These are phyloP conservation scores for Entomobrya proxima DNA, from an alignment of 2,888 invertebrate genomes.

Conservation along the genomic window DNA sequence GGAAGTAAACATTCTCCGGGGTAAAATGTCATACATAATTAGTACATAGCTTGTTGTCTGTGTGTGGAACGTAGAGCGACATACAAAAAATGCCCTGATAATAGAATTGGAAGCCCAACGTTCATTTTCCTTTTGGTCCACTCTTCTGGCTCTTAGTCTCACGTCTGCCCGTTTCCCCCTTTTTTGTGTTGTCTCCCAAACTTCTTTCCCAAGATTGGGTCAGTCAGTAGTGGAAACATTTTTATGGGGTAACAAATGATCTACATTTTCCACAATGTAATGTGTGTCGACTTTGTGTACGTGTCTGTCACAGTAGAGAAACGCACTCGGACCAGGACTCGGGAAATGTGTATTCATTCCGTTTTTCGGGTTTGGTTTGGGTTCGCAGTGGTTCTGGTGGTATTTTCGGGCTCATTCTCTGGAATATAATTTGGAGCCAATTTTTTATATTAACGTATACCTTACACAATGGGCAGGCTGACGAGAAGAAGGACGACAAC, in stretches of 20 bases:
- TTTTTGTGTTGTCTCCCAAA: background rate
- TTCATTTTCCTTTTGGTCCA: background rate
- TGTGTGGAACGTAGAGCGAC: too few relatives aligned
- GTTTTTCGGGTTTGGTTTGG: too few relatives aligned
- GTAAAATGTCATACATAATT: constrained; percentile 11
- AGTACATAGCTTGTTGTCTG: background rate
- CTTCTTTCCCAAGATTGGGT: constrained; percentile 20
- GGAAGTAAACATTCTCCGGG: background rate
- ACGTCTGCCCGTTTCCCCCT: background rate
- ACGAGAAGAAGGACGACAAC: too few relatives aligned
- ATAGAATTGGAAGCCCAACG: background rate
- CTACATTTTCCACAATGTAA: background rate
- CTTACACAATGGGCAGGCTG: too few relatives aligned
- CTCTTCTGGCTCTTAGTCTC: background rate
- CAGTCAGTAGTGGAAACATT: background rate
- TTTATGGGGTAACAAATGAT: constrained; percentile 3
- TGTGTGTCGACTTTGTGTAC: background rate
- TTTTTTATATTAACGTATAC: too few relatives aligned
- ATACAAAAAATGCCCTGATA: background rate
- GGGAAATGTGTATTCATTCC: background rate
- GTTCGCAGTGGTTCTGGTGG: too few relatives aligned
- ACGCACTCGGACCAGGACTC: too few relatives aligned
- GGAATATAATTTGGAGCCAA: too few relatives aligned
- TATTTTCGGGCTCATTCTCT: too few relatives aligned
- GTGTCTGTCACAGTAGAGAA: background rate